These are phyloP conservation scores for Anthopleura xanthogrammica DNA, from an alignment of 92 coral and sea anemone species.

Conservation along the genomic window DNA sequence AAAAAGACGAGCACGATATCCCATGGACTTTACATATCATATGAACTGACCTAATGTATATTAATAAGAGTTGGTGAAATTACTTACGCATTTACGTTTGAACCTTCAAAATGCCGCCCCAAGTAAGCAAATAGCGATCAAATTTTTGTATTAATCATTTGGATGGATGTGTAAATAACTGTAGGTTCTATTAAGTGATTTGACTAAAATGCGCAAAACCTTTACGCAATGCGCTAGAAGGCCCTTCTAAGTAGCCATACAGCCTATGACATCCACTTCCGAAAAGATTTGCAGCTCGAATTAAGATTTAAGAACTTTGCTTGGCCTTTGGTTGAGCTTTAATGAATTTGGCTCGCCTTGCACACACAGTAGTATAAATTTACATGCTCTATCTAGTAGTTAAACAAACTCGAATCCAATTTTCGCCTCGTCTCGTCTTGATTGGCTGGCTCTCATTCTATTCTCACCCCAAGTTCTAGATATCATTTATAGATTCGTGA, in stretches of 20 bases:
- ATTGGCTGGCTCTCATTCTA: conserved; percentile 9
- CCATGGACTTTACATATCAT: not conserved
- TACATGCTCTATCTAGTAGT: not conserved
- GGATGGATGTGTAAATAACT: conserved; percentile 20
- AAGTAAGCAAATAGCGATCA: conserved; percentile 1
- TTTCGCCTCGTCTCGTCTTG: not conserved
- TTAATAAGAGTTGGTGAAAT: not conserved
- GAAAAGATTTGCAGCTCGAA: conserved; percentile 18
- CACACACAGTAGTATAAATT: not conserved
- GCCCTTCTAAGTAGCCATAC: not conserved
- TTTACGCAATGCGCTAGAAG: conserved; percentile 1
- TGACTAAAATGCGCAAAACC: conserved; percentile 13
- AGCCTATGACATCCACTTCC: conserved; percentile 23
- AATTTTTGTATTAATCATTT: conserved; percentile 15
- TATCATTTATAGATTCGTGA: not conserved
- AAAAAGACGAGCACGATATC: not conserved
- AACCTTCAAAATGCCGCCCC: conserved; percentile 13
- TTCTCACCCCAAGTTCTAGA: not conserved
- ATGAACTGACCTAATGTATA: not conserved
- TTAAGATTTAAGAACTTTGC: conserved; percentile 19
- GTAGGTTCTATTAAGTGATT: conserved; percentile 24
- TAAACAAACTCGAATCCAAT: conserved; percentile 17
- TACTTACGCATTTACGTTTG: not conserved
- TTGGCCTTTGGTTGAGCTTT: not conserved
- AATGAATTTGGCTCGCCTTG: not conserved